Evolutionary conservation across 2,113 vertebrate genomes (phyloP), one percentile per base, ranked within the genome.

Genomic region (Nothocercus julius): DNA sequence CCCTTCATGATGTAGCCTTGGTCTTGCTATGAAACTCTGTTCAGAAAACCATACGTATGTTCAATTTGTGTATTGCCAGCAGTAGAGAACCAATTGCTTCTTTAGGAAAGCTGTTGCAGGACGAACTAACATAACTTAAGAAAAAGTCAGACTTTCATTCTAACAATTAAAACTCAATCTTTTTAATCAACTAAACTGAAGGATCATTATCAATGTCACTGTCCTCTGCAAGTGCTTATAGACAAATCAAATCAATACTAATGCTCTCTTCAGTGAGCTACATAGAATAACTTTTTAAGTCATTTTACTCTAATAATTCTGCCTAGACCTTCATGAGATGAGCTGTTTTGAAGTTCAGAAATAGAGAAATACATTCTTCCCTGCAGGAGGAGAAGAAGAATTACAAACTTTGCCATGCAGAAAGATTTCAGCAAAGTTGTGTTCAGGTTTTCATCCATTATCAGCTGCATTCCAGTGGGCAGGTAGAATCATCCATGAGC

Each of bases 351-450:
- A 49, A 58, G 54, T 95, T 96, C 85, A 82, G 85, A 91, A 91
- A 85, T 40, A 91, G 90, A 85, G 92, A 79, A 47, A 21, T 74
- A 72, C 58, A 68, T 76, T 95, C 59, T 13, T 85, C 74, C 72
- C 93, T 80, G n/a, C 49, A 94, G 85, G 82, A 94, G 85, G 82
- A 66, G 18, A 91, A 58, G 28, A 87, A 89, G 87, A 87, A 94
- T 91, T 79, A 83, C 73, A 95, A 91, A 83, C 59, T 59, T 90
- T 82, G 30, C 44, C 76, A 66, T 0, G 3, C 64, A 49, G 45
- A 87, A 66, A 80, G 87, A 36, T 73, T 94, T 73, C 32, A 90
- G 62, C 66, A 87, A 77, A 90, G 90, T 87, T 73, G 66, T 0
- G 0, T 28, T 40, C 53, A 45, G 36, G 20, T 24, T 93, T 91